phyloP scores from a whole-genome alignment of 2,797 vertebrate species.

The Scarus forsteni region DNA sequence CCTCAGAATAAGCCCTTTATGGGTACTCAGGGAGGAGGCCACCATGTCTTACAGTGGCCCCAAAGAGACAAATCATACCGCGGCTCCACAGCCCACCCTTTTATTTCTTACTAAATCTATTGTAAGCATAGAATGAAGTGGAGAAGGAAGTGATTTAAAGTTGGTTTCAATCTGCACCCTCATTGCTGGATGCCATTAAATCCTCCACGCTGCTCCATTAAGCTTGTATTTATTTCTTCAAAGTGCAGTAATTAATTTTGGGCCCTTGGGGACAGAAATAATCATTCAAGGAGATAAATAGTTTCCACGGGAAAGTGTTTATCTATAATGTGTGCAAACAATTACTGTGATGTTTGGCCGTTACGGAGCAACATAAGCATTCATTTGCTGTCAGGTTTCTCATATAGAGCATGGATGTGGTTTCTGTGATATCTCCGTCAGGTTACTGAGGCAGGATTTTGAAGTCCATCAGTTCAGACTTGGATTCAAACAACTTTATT shows the following conservation, averaged over 20 bases:
- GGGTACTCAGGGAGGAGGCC: not conserved
- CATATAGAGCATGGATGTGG: too few relatives aligned
- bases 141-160: not conserved
- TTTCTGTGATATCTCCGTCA: too few relatives aligned
- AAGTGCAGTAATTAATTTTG: not conserved
- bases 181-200: not conserved
- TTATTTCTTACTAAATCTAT: not conserved
- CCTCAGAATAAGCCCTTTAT: not conserved
- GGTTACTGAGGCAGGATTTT: too few relatives aligned
- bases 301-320: not conserved
- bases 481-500: too few relatives aligned
- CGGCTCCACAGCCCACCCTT: not conserved
- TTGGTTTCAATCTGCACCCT: not conserved
- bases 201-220: not conserved
- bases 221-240: not conserved
- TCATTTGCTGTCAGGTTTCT: not conserved
- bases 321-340: not conserved
- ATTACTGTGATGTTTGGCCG: not conserved
- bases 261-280: not conserved
- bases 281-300: not conserved
- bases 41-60: not conserved
- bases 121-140: too few relatives aligned
- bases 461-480: too few relatives aligned
- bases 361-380: not conserved
- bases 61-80: not conserved